Percentiles rank a stretch among this genome's conserved stretches.
Evolutionary conservation across 2,888 invertebrate species (phyloP).

Genomic region (Zele albiditarsus): DNA sequence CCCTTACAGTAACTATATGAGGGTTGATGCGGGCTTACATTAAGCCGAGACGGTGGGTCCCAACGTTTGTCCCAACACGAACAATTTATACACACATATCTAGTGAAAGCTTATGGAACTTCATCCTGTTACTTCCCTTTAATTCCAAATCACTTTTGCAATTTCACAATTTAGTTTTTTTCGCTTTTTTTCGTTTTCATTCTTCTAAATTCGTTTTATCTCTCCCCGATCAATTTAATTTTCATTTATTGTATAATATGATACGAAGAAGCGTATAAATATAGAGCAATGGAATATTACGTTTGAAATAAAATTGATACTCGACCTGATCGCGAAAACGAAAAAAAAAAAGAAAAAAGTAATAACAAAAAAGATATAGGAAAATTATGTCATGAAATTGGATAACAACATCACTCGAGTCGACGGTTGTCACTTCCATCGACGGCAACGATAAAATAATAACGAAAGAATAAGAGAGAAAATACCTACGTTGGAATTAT

Average conservation of each 20-base stretch:
- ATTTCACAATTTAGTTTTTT: neutral
- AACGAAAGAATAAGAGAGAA: neutral
- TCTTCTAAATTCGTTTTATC: neutral
- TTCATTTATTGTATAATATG: neutral
- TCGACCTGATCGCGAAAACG: neutral
- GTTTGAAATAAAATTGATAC: neutral
- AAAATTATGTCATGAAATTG: neutral
- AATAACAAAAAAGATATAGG: neutral
- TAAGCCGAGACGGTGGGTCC: neutral
- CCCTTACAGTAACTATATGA: neutral
- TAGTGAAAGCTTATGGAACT: neutral
- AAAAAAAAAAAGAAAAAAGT: neutral
- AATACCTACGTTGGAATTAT: neutral
- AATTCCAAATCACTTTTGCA: conserved; percentile 2
- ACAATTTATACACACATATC: neutral
- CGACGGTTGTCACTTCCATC: neutral
- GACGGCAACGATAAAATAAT: neutral
- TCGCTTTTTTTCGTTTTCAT: neutral
- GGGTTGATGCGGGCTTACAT: neutral
- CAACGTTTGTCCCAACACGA: neutral
- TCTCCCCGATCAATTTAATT: neutral
- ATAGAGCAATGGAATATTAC: neutral
- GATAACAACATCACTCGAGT: neutral
- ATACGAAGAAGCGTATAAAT: neutral
- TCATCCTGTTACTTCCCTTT: neutral